phyloP scores from a whole-genome alignment of 2,888 invertebrate species.

The Apodemia zela region DNA sequence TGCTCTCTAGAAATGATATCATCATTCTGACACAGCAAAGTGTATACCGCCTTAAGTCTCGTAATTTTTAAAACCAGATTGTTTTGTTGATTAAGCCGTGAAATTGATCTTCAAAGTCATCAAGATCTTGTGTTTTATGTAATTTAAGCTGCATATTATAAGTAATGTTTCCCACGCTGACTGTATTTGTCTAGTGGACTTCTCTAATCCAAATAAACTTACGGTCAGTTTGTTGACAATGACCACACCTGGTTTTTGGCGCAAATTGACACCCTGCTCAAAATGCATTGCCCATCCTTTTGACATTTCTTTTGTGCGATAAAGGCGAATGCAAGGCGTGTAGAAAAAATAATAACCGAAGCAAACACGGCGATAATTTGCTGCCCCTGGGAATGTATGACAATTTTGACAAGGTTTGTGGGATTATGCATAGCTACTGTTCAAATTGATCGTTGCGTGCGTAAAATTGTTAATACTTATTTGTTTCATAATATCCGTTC shows the following conservation, averaged over 20 bases:
- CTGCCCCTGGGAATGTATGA: conserved; percentile 69
- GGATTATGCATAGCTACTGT: conserved; percentile 58
- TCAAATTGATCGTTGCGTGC: conserved; percentile 34
- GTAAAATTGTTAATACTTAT: conserved; percentile 26
- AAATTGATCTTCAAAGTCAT: conserved; percentile 26
- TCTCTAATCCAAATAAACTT: conserved; percentile 34
- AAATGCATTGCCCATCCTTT: conserved; percentile 53
- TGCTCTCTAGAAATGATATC: conserved; percentile 72
- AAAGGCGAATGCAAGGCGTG: conserved; percentile 64
- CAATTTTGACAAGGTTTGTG: conserved; percentile 67
- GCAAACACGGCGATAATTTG: conserved; percentile 71
- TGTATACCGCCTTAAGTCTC: conserved; percentile 53
- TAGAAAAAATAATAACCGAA: conserved; percentile 55
- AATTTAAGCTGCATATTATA: conserved; percentile 1
- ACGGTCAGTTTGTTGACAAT: conserved; percentile 74
- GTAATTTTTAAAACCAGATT: conserved; percentile 53
- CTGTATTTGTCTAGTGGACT: neutral
- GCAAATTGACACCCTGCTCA: conserved; percentile 69
- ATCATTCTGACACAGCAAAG: conserved; percentile 66
- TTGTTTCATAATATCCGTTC: conserved; percentile 19
- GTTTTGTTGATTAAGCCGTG: conserved; percentile 51
- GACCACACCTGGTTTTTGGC: conserved; percentile 63
- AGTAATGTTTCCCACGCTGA: neutral
- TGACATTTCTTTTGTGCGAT: conserved; percentile 54
- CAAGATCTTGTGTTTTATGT: conserved; percentile 13